Base-by-base conservation (phyloP, 1,140 invertebrate species). In the Neodiprion pinetum region DNA sequence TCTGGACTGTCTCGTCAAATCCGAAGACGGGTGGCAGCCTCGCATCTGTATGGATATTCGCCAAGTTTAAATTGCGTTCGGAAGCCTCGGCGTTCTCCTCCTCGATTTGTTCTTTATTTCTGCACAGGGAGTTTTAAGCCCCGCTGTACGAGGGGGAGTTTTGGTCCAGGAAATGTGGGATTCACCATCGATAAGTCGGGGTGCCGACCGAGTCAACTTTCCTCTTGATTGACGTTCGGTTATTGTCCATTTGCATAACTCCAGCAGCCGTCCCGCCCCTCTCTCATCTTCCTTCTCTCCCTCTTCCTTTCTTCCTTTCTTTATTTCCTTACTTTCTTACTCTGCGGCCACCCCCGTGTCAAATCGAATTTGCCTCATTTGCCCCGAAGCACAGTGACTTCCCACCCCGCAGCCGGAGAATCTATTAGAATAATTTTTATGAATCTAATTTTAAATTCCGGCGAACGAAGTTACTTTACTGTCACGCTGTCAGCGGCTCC, bases 371-470 rank as follows among this genome's bases (percentile, higher is more conserved):
- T 88, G 84, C 85, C 84, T 86, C 85, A 84, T 85, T 87, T 86
- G 82, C 81, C 70, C 53, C 70, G 10, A 40, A 40, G 70, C 23
- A 40, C 70, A 71, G 75, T 77, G 76, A 70, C 76, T 81, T 80
- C 72, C 77, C 80, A 80, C 11, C n/a, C 28, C 28, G 28, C 53
- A 61, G 78, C 81, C 75, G 76, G 79, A 76, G 87, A 88, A 87
- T 87, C 84, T 85, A 88, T 87, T 88, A 88, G 85, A 87, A 88
- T 88, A 88, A 88, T 87, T 88, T 88, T 88, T 87, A 87, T 86
- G 83, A 88, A 88, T 88, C 85, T 85, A 87, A 88, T 88, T 88
- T 88, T 84, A 87, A 86, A 87, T 86, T 88, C 84, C 82, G 81
- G 77, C 72, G 70, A 78, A 77, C 73, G 70, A 79, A 78, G 74